Evolutionary conservation across 1,140 invertebrate genomes (phyloP).

Genomic region (Homalodisca vitripennis): DNA sequence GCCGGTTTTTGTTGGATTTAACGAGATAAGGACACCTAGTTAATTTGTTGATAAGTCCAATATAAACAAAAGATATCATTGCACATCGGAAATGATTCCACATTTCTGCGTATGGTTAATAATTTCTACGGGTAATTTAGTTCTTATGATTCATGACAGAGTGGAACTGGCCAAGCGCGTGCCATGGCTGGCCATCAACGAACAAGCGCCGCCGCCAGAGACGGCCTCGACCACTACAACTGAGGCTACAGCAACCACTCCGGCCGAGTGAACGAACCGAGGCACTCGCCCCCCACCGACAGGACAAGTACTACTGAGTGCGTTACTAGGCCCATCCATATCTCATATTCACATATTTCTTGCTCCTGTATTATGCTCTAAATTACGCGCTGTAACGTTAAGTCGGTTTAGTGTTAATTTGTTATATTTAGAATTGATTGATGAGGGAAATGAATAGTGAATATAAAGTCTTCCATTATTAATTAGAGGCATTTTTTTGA

Average conservation of each 20-base stretch:
- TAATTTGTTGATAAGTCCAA: background rate
- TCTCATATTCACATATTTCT: too few species aligned
- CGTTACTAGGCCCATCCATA: too few species aligned
- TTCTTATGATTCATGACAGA: constrained; percentile 47
- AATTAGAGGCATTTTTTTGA: too few species aligned
- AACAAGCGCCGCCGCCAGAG: constrained; percentile 48
- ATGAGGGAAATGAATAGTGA: too few species aligned
- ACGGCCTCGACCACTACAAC: constrained; percentile 49
- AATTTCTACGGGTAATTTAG: background rate
- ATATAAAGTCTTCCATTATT: too few species aligned
- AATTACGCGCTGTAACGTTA: too few species aligned
- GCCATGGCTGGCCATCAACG: constrained; percentile 63
- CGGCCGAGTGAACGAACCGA: constrained; percentile 24
- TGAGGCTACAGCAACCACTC: constrained; percentile 43
- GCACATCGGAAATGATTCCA: background rate
- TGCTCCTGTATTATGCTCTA: too few species aligned
- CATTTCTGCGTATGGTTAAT: background rate
- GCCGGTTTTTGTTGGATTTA: background rate
- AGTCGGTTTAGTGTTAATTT: too few species aligned
- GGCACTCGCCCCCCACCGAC: too few species aligned
- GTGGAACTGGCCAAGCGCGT: constrained; percentile 60
- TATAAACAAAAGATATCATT: background rate
- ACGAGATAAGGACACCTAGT: background rate
- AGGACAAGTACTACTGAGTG: too few species aligned
- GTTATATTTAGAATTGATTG: too few species aligned